Evolutionary conservation across 2,113 vertebrate species (phyloP).

Genomic region (Neolamprologus longior): DNA sequence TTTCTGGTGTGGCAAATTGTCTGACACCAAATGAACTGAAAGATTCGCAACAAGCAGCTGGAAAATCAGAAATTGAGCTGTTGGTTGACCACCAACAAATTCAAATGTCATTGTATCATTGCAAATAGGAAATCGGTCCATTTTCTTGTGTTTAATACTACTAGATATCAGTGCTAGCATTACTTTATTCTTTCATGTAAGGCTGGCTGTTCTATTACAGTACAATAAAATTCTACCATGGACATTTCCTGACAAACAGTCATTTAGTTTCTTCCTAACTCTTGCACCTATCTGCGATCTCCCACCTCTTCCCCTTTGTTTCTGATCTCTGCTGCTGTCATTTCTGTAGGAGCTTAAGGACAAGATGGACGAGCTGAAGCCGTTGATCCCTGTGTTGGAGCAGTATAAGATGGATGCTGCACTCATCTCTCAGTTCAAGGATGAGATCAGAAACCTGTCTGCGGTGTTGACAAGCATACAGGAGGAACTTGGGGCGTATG

Average conservation of each 20-base stretch:
- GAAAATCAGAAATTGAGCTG: not conserved
- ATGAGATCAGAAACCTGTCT: constrained; percentile 94
- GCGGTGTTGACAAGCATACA: constrained; percentile 87
- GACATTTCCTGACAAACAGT: not conserved
- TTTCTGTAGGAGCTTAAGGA: constrained; percentile 86
- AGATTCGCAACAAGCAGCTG: not conserved
- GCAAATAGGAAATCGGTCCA: not conserved
- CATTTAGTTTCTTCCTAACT: not conserved
- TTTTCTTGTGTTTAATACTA: not conserved
- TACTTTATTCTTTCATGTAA: not conserved
- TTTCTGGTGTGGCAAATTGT: not conserved
- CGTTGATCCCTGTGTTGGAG: constrained; percentile 93
- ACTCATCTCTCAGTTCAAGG: constrained; percentile 94
- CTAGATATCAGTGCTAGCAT: not conserved
- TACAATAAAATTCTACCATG: not conserved
- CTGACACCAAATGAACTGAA: not conserved
- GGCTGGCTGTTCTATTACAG: not conserved
- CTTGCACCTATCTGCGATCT: not conserved
- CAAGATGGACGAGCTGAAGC: constrained; percentile 95
- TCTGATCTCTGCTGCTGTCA: not conserved
- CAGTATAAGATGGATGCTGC: constrained; percentile 97
- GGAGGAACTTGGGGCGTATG: constrained; percentile 93
- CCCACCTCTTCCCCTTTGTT: not conserved
- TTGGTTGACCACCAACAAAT: not conserved
- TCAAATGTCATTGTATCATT: not conserved